Percentiles rank a stretch among this genome's conserved stretches.
Evolutionary conservation across 2,113 vertebrate genomes (phyloP).

Genomic region (Murina feae): DNA sequence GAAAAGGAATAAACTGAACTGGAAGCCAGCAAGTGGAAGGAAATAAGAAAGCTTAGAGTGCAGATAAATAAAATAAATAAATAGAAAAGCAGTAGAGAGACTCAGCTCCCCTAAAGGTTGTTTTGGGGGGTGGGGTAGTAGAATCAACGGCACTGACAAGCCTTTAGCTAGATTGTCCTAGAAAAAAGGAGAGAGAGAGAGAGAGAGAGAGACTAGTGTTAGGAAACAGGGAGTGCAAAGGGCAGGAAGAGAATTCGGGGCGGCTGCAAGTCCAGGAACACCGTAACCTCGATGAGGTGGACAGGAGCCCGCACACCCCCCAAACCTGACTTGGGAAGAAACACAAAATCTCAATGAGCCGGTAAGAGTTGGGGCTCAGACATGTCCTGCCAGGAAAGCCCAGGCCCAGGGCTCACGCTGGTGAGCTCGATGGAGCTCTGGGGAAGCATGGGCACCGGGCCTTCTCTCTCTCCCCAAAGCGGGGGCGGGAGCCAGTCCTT

Average conservation of each 20-base stretch:
- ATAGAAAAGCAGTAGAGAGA: not conserved
- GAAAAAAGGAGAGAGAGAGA: not conserved
- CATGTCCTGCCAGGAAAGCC: not conserved
- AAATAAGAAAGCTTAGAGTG: no score
- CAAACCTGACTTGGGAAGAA: not conserved
- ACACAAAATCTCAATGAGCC: not conserved
- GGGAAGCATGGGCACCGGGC: not conserved
- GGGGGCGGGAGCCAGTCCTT: not conserved
- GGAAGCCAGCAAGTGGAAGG: not conserved
- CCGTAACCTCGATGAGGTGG: rapidly evolving
- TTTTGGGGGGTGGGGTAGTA: not conserved
- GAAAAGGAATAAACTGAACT: not conserved
- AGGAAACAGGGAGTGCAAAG: no score
- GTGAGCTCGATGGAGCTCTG: not conserved
- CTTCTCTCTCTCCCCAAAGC: not conserved
- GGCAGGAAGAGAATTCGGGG: no score
- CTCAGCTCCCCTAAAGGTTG: not conserved
- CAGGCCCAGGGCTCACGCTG: rapidly evolving
- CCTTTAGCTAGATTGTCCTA: not conserved
- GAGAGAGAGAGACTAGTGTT: no score
- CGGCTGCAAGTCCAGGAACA: rapidly evolving
- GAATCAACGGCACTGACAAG: not conserved
- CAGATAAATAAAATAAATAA: no score
- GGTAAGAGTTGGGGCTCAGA: rapidly evolving
- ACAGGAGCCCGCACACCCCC: not conserved